Conservation (phyloP, 1,140 invertebrate genomes). For the Hycleus phaleratus region DNA sequence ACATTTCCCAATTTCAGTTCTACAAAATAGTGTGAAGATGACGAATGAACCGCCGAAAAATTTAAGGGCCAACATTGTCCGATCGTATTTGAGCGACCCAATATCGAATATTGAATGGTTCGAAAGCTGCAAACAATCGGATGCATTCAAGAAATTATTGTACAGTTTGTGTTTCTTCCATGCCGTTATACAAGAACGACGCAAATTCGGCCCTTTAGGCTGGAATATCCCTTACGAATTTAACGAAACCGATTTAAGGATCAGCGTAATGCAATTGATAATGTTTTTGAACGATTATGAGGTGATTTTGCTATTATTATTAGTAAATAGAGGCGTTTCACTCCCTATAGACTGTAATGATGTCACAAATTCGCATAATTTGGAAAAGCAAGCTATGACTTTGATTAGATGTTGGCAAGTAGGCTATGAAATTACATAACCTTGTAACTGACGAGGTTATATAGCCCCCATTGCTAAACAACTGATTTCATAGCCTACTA, state of each 20-base stretch:
- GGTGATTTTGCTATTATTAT: neutral
- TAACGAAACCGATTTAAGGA: conserved; percentile 89
- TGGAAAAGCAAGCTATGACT: neutral
- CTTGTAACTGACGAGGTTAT: too few relatives aligned
- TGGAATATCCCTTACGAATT: conserved; percentile 96
- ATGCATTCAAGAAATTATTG: conserved; percentile 70
- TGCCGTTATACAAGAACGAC: conserved; percentile 83
- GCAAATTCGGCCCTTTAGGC: conserved; percentile 85
- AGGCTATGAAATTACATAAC: too few relatives aligned
- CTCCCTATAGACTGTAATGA: too few relatives aligned
- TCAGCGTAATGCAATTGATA: conserved; percentile 76
- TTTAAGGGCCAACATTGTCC: conserved; percentile 75
- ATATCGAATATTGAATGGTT: conserved; percentile 64
- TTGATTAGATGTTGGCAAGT: too few relatives aligned
- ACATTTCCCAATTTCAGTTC: conserved; percentile 76
- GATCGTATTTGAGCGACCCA: conserved; percentile 75
- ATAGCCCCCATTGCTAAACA: too few relatives aligned
- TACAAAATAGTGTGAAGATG: conserved; percentile 90
- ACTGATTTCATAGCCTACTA: too few relatives aligned
- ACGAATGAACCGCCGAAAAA: conserved; percentile 89
- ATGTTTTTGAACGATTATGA: conserved; percentile 68
- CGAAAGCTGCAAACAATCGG: conserved; percentile 59
- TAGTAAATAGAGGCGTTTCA: too few relatives aligned
- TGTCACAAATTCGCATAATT: neutral
- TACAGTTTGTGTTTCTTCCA: conserved; percentile 92